Base-by-base conservation (phyloP, 2,888 invertebrate species). In the Zeuzera pyrina region DNA sequence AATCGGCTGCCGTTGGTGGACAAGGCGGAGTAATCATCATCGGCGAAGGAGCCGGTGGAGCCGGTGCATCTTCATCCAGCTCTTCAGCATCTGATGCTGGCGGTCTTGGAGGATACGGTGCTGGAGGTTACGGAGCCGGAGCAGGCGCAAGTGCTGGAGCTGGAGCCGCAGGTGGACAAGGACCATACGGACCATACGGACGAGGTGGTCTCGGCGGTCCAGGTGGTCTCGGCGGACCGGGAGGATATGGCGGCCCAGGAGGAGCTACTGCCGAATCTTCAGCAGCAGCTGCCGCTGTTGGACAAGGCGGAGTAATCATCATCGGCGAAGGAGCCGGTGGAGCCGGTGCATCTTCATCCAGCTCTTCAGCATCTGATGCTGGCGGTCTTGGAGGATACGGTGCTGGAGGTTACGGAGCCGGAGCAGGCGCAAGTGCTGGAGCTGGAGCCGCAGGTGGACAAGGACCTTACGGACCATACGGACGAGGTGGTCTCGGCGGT, bases 311-410 rank as follows among this genome's bases (percentile, higher is more conserved):
- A 16, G 5, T 7, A 16, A 16, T 16, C 7, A 7, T 16, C 7
- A 16, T 16, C 7, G 12, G 11, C 23, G 16, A 30, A 15, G 24
- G 22, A 32, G 8, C 11, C 16, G 31, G 16, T 12, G 15, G 21
- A 2, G 33, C 33, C 8, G 12, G 29, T 5, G 21, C 26, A 12
- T 14, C 34, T 11, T 36, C 33, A 22, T 32, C 35, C 10, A 27
- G 37, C n/a, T 31, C 41, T 10, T 36, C 45, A n/a, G 37, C 42
- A 3, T 15, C 39, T 3, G 41, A 43, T 4, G 31, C 42, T 7
- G n/a, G 37, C 8, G 32, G 35, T 10, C 22, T 34, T 11, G 39
- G 34, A 12, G 19, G 35, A 12, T 2, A 8, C 13, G 14, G 23
- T 8, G 22, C 3, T 12, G 13, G 7, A 12, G 22, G n/a, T n/a